A percentile compares a stretch with the other conserved stretches of the same genome.
Conservation (phyloP, 2,888 invertebrate species). For the Chydorus sphaericus region DNA sequence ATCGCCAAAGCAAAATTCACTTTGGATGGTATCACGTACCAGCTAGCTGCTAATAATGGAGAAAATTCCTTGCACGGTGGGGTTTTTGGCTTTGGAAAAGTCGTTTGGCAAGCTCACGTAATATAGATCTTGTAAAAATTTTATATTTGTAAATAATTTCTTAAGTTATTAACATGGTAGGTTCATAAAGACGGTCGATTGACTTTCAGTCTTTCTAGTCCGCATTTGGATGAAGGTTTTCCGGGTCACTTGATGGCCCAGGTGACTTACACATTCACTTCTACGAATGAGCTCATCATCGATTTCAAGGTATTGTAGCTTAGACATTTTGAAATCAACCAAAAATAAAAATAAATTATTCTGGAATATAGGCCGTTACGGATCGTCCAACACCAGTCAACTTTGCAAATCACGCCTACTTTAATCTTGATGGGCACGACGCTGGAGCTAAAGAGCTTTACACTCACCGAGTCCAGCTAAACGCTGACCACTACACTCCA, state of each 20-base stretch:
- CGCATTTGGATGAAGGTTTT: constrained; percentile 71
- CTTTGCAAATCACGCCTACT: constrained; percentile 75
- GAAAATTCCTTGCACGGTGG: constrained; percentile 72
- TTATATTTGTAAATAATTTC: too few relatives aligned
- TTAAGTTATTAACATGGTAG: too few relatives aligned
- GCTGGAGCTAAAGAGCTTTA: constrained; percentile 37
- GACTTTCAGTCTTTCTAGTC: constrained; percentile 56
- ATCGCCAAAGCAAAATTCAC: constrained; percentile 54
- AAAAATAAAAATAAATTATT: too few relatives aligned
- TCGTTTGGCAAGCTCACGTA: constrained; percentile 28
- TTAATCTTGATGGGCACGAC: constrained; percentile 80
- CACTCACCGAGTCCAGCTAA: constrained; percentile 53
- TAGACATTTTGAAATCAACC: too few relatives aligned
- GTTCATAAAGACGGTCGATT: constrained; percentile 42
- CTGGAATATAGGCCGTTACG: too few relatives aligned
- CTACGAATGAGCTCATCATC: constrained; percentile 56
- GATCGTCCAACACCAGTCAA: constrained; percentile 70
- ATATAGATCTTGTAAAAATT: too few relatives aligned
- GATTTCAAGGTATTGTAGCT: constrained; percentile 57
- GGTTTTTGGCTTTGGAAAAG: constrained; percentile 62
- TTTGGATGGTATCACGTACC: constrained; percentile 49
- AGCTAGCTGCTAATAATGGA: constrained; percentile 55
- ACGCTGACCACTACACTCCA: constrained; percentile 59
- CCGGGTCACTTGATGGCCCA: constrained; percentile 65
- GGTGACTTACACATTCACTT: constrained; percentile 50